Conservation (phyloP, 2,113 vertebrate genomes). For the Myotis brandtii region DNA sequence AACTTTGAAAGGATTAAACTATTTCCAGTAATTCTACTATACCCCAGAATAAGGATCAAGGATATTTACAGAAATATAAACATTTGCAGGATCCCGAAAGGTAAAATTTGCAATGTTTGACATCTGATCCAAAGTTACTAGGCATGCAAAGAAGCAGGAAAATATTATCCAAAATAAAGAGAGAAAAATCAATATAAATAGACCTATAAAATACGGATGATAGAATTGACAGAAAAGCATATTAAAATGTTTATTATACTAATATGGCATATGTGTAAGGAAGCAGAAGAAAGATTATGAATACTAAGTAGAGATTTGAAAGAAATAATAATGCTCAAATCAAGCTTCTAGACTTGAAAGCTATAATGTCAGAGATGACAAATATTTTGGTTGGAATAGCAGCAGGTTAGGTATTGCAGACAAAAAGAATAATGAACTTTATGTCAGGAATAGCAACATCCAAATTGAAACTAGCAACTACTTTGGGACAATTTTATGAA, state of each 20-base stretch:
- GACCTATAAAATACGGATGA: background rate
- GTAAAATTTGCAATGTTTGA: background rate
- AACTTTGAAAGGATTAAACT: background rate
- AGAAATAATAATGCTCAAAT: background rate
- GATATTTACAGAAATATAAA: background rate
- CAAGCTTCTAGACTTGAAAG: background rate
- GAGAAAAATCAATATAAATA: background rate
- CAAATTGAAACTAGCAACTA: background rate
- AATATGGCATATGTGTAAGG: background rate
- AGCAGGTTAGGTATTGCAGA: background rate
- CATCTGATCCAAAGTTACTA: background rate
- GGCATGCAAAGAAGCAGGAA: background rate
- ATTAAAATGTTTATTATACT: background rate
- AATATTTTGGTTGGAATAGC: background rate
- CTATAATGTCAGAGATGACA: background rate
- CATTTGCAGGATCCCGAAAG: background rate
- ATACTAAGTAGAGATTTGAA: background rate
- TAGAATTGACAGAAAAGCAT: background rate
- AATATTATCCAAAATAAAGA: background rate
- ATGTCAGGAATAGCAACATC: background rate
- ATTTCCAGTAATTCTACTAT: background rate
- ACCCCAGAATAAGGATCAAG: background rate
- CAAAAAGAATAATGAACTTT: background rate
- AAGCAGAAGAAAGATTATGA: background rate
- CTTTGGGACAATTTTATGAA: background rate